These are phyloP conservation scores for Halesus radiatus DNA, from an alignment of 1,140 invertebrate species.

Conservation along the genomic window DNA sequence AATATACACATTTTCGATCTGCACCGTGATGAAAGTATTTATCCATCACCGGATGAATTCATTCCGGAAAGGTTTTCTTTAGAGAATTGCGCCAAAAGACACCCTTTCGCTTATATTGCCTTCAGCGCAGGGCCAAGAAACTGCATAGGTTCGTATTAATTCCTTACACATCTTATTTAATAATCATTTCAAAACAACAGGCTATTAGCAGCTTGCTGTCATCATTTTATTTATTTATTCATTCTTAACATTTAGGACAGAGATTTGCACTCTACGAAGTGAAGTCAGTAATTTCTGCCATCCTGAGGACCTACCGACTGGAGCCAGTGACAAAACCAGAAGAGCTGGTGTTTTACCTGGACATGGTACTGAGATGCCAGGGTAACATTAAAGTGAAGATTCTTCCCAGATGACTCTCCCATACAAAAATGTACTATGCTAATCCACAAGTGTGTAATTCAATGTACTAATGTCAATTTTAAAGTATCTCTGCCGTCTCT, in stretches of 20 bases:
- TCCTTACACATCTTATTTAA: too few relatives aligned
- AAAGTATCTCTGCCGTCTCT: too few relatives aligned
- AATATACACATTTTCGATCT: constrained; percentile 50
- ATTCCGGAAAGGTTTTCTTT: constrained; percentile 51
- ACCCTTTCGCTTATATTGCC: constrained; percentile 55
- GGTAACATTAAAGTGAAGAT: constrained; percentile 61
- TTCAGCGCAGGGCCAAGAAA: constrained; percentile 56
- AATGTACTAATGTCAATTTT: too few relatives aligned
- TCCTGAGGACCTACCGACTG: constrained; percentile 76
- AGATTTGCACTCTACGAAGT: constrained; percentile 82
- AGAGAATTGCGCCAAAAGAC: constrained; percentile 49
- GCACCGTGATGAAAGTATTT: constrained; percentile 37
- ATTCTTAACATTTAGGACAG: constrained; percentile 66
- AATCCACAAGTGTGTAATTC: too few relatives aligned
- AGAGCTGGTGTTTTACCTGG: constrained; percentile 69
- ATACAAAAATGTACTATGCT: too few relatives aligned
- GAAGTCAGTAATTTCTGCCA: constrained; percentile 76
- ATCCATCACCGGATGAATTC: constrained; percentile 50
- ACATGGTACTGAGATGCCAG: constrained; percentile 72
- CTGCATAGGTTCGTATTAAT: constrained; percentile 51
- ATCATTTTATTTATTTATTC: too few relatives aligned
- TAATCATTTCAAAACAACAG: too few relatives aligned
- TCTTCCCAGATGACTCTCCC: constrained; percentile 7
- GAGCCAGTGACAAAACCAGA: constrained; percentile 70
- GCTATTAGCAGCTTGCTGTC: too few relatives aligned